Evolutionary conservation across 2,113 vertebrate genomes (phyloP), one percentile per base, ranked within the genome.

Genomic region (Ondatra zibethicus): DNA sequence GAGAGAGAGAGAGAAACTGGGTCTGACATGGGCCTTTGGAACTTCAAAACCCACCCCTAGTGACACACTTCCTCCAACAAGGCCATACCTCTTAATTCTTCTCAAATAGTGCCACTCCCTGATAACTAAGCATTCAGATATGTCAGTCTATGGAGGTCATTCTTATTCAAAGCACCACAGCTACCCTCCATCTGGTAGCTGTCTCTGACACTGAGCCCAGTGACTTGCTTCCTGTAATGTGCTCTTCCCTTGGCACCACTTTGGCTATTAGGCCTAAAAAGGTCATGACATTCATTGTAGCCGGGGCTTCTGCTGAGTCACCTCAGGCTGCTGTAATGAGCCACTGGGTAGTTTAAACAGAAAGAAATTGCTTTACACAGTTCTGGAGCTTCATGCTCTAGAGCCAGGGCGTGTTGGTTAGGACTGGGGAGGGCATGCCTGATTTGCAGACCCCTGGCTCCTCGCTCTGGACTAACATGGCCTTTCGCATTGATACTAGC

Each of bases 251-350:
- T 82, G 23, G 14, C 31, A 39, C 7, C 72, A 61, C 39, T 17
- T 55, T 50, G 23, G 36, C 68, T 12, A 29, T 6, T 16, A 23
- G 45, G 11, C 76, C 65, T 72, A 33, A 36, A 52, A 94, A 36
- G 55, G 50, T 70, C 31, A 9, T 65, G 36, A 17, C 36, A 45
- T 68, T 25, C 39, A 33, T 17, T 55, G 47, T 50, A 52, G 52
- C 11, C 10, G 1, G 7, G 21, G 45, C 36, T 45, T 88, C 63
- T 85, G 11, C 47, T 94, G 31, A 61, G 39, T 92, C 47, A 45
- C 2, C 27, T 16, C 0, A 0, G 21, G 23, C 45, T 61, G 17
- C 68, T 29, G 12, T 73, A 39, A 23, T 13, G 4, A 3, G 1
- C 68, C 81, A 84, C 3, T 17, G 4, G 14, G 23, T 16, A 21